These are phyloP conservation scores for Cheirogaleus major DNA, from an alignment of 2,797 vertebrate genomes.

Conservation along the genomic window DNA sequence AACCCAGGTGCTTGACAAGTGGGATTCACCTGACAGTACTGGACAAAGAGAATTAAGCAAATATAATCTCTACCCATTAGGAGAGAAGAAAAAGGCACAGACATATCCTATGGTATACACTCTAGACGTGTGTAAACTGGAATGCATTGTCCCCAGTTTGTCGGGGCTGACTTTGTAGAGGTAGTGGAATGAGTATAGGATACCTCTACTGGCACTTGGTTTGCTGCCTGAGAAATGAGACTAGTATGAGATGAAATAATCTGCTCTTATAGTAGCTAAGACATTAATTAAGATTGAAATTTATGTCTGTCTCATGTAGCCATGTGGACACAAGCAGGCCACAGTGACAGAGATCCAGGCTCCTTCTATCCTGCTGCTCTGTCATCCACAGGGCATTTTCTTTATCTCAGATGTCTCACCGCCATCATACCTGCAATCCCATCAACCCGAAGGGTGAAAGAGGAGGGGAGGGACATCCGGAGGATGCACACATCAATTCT, in stretches of 20 bases:
- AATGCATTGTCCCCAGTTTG: neutral
- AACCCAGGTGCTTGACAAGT: neutral
- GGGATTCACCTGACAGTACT: neutral
- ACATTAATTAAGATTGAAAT: neutral
- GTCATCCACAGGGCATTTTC: neutral
- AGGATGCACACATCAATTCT: neutral
- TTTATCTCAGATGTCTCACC: neutral
- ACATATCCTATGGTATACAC: fast-evolving
- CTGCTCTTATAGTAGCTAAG: neutral
- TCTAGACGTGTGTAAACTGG: neutral
- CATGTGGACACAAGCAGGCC: neutral
- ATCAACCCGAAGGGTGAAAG: neutral
- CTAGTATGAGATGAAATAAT: neutral
- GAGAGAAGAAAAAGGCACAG: neutral
- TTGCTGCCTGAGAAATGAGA: neutral
- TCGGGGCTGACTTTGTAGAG: neutral
- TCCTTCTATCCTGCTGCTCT: neutral
- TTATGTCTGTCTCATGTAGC: neutral
- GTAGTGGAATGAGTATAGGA: neutral
- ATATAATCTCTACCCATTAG: neutral
- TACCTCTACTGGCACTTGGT: neutral
- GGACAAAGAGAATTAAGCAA: neutral
- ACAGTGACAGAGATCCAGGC: neutral
- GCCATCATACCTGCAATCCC: neutral
- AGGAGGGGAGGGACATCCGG: neutral